phyloP scores from a whole-genome alignment of 2,888 invertebrate genomes.

The Camponotus fellah region DNA sequence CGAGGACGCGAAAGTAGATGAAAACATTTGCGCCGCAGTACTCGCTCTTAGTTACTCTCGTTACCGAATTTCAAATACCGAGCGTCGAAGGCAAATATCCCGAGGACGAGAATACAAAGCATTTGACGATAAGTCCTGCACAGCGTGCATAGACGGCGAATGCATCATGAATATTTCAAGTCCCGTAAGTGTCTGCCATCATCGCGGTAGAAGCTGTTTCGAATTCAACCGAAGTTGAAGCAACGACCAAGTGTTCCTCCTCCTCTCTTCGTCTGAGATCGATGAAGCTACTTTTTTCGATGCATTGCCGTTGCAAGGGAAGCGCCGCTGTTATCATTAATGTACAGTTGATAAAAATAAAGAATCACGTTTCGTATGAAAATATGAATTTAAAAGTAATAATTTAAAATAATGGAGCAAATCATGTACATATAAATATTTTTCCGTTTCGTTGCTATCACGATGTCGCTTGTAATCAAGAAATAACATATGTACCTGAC shows the following conservation, averaged over 20 bases:
- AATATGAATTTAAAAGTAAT: background rate
- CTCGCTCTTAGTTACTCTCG: constrained; percentile 25
- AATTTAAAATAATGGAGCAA: constrained; percentile 2
- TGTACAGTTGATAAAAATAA: constrained; percentile 17
- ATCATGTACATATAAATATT: background rate
- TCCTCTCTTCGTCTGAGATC: constrained; percentile 20
- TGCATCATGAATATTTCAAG: constrained; percentile 80
- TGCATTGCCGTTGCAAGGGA: background rate
- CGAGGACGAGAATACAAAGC: constrained; percentile 1
- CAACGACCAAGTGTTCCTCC: constrained; percentile 27
- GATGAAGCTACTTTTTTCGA: constrained; percentile 50
- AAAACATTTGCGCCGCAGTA: constrained; percentile 4
- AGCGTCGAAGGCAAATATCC: constrained; percentile 10
- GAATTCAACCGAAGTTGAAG: constrained; percentile 72
- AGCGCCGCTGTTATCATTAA: background rate
- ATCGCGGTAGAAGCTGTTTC: constrained; percentile 68
- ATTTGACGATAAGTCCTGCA: constrained; percentile 3
- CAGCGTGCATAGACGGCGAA: constrained; percentile 30
- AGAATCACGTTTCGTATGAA: background rate
- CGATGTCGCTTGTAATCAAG: constrained; percentile 36
- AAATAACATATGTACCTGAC: constrained; percentile 24
- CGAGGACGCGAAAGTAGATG: background rate
- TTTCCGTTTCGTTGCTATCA: background rate
- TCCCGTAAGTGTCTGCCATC: constrained; percentile 74
- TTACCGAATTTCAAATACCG: constrained; percentile 27